These are phyloP conservation scores for Chaetorhynchus papuensis DNA, from an alignment of 2,113 vertebrate genomes.

Conservation along the genomic window DNA sequence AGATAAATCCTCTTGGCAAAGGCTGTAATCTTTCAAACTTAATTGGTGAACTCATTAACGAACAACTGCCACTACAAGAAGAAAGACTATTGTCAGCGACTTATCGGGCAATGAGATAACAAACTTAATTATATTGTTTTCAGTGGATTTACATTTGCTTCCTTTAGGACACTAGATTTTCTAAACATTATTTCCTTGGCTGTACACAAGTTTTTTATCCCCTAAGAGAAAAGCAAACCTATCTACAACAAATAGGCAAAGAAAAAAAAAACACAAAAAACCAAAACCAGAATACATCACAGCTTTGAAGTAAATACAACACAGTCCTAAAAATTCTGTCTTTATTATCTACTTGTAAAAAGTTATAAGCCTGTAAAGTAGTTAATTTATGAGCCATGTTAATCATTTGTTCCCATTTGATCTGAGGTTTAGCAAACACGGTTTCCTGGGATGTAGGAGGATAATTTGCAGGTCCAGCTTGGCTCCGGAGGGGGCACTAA, in stretches of 20 bases:
- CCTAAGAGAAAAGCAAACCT: neutral
- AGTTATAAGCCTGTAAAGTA: slow-evolving; percentile 72
- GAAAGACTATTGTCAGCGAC: slow-evolving; percentile 66
- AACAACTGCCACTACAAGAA: slow-evolving; percentile 67
- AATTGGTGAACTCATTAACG: slow-evolving; percentile 74
- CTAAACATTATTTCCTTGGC: slow-evolving; percentile 32
- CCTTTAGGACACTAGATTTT: slow-evolving; percentile 51
- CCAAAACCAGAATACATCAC: neutral
- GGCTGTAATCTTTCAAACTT: slow-evolving; percentile 68
- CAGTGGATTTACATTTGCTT: slow-evolving; percentile 63
- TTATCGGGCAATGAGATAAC: slow-evolving; percentile 70
- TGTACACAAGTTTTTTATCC: neutral
- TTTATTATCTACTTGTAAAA: slow-evolving; percentile 74
- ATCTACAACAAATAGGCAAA: neutral
- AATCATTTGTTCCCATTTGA: slow-evolving; percentile 73
- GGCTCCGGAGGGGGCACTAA: slow-evolving; percentile 65
- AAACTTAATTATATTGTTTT: slow-evolving; percentile 73
- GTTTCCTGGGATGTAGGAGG: slow-evolving; percentile 62
- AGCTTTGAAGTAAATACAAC: neutral
- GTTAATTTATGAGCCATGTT: slow-evolving; percentile 72
- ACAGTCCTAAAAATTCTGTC: slow-evolving; percentile 46
- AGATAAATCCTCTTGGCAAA: slow-evolving; percentile 71
- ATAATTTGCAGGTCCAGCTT: slow-evolving; percentile 72
- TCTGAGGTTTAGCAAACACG: slow-evolving; percentile 62
- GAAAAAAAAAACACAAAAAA: no score